A percentile compares a stretch with the other conserved stretches of the same genome.
phyloP scores from a whole-genome alignment of 53 echinoderm and acorn worm species.

The Temnopleurus reevesii region DNA sequence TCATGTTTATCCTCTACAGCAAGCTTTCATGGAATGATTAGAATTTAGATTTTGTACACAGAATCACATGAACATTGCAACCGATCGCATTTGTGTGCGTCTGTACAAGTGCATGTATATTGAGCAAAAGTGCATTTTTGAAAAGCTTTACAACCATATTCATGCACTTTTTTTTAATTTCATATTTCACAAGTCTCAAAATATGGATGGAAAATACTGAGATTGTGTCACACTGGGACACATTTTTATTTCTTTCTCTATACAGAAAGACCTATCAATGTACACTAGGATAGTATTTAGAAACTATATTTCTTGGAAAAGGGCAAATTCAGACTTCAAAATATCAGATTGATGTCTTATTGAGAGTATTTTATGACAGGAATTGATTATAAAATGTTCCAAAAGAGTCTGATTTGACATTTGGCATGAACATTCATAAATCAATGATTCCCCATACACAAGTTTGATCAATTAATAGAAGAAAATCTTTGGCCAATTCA shows the following conservation, averaged over 20 bases:
- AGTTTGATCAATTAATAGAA: too few species aligned
- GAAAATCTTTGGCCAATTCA: too few species aligned
- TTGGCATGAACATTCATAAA: not conserved
- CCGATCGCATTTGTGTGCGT: conserved; percentile 1
- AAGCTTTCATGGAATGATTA: conserved; percentile 9
- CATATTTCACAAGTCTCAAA: not conserved
- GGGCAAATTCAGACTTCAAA: too few species aligned
- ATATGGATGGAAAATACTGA: not conserved
- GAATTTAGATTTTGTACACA: not conserved
- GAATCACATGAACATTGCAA: not conserved
- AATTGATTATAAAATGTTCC: too few species aligned
- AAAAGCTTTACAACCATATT: not conserved
- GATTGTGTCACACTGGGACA: not conserved
- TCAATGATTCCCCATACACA: too few species aligned
- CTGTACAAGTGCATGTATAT: not conserved
- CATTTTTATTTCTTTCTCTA: not conserved
- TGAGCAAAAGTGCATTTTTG: not conserved
- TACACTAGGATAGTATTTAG: not conserved
- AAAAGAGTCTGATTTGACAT: not conserved
- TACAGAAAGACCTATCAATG: not conserved
- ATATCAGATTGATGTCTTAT: not conserved
- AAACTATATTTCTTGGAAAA: not conserved
- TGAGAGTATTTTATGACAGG: too few species aligned
- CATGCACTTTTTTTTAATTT: not conserved
- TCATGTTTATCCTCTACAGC: not conserved